Evolutionary conservation across 2,113 vertebrate genomes (phyloP).

Genomic region (Bubo blakistoni): DNA sequence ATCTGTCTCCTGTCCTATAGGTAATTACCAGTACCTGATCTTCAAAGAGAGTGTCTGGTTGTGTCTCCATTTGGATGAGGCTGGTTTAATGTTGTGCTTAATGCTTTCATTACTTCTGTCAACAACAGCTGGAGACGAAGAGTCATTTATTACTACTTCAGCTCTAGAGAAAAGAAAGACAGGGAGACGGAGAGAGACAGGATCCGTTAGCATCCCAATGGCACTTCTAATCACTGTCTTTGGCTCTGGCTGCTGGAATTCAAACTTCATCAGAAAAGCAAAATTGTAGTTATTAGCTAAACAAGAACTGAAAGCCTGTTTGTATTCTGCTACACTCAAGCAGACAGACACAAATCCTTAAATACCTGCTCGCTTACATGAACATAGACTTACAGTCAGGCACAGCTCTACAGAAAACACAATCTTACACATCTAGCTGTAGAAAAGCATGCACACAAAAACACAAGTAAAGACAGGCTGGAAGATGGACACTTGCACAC

Average conservation of each 20-base stretch:
- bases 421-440: background rate
- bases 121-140: constrained; percentile 72
- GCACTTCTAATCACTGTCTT: constrained; percentile 58
- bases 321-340: constrained; percentile 17
- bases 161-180: constrained; percentile 56
- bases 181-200: constrained; percentile 4
- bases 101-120: constrained; percentile 78
- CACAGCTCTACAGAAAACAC: background rate
- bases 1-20: constrained; percentile 47
- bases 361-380: background rate
- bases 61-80: constrained; percentile 76
- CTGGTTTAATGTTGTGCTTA: constrained; percentile 74
- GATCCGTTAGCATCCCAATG: constrained; percentile 54
- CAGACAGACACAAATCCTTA: constrained; percentile 18
- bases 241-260: constrained; percentile 38
- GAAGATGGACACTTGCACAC: background rate
- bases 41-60: constrained; percentile 82
- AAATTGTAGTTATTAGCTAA: constrained; percentile 67
- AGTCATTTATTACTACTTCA: constrained; percentile 77
- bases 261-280: constrained; percentile 61
- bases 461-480: background rate
- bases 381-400: background rate
- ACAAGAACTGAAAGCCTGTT: constrained; percentile 58
- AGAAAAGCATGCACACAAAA: background rate
- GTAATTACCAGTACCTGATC: constrained; percentile 78